Percentiles rank a stretch among this genome's conserved stretches.
phyloP scores from a whole-genome alignment of 2,797 vertebrate genomes.

The Lagocephalus sceleratus region DNA sequence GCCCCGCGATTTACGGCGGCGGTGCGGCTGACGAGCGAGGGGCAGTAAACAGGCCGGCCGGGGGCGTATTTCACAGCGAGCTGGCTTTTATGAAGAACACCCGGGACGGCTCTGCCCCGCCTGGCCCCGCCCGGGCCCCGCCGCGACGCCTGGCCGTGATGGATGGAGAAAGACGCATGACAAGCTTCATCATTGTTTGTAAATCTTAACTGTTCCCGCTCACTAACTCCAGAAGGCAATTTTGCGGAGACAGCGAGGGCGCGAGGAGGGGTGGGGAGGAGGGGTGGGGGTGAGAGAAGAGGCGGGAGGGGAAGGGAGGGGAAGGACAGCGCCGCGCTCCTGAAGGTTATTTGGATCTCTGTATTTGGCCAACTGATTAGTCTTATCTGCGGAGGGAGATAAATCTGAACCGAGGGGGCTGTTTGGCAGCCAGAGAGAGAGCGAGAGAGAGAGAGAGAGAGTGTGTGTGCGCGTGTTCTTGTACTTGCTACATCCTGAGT shows the following conservation, averaged over 20 bases:
- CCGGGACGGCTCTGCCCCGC: constrained; percentile 88
- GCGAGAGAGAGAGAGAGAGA: constrained; percentile 21
- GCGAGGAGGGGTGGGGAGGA: constrained; percentile 25
- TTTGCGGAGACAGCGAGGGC: constrained; percentile 96
- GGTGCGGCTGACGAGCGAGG: constrained; percentile 95
- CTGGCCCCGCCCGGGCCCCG: constrained; percentile 81
- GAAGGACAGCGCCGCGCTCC: constrained; percentile 94
- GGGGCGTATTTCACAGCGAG: constrained; percentile 99
- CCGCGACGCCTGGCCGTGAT: constrained; percentile 75
- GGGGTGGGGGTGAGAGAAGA: constrained; percentile 9
- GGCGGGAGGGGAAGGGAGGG: constrained; percentile 78
- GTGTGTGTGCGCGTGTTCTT: background rate
- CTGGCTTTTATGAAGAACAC: constrained; percentile 99
- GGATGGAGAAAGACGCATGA: constrained; percentile 99
- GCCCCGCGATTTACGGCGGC: constrained; percentile 93
- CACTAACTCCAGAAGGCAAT: constrained; percentile 99
- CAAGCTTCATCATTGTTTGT: constrained; percentile 99
- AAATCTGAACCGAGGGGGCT: constrained; percentile 62
- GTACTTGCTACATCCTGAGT: no score
- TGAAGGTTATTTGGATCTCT: constrained; percentile 99
- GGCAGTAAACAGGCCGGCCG: constrained; percentile 95
- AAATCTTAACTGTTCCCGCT: constrained; percentile 99
- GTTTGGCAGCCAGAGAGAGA: constrained; percentile 42
- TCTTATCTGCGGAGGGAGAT: constrained; percentile 63
- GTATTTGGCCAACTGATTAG: constrained; percentile 88